A percentile compares a stretch with the other conserved stretches of the same genome.
Conservation (phyloP, 2,888 invertebrate genomes). For the Drosophila formosana region DNA sequence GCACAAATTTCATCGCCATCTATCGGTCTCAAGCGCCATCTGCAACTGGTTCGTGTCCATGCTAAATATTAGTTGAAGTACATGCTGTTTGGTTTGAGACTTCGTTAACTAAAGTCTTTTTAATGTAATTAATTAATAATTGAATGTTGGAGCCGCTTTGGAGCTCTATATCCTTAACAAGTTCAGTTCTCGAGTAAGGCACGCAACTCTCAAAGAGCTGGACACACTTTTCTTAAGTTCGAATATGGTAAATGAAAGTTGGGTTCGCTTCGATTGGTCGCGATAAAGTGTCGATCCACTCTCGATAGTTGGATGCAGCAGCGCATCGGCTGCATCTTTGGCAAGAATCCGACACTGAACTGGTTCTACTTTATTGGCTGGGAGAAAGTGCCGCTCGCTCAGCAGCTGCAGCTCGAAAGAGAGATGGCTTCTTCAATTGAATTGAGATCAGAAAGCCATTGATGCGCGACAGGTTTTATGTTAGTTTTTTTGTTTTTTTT, state of each 20-base stretch:
- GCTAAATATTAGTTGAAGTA: too few relatives aligned
- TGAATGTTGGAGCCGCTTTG: too few relatives aligned
- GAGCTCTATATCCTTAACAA: neutral
- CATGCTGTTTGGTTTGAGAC: too few relatives aligned
- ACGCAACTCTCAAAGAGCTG: neutral
- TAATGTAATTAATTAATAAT: too few relatives aligned
- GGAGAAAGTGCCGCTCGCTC: constrained; percentile 52
- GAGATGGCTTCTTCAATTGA: constrained; percentile 61
- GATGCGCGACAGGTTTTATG: constrained; percentile 57
- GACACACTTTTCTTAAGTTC: neutral
- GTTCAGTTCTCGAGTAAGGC: neutral
- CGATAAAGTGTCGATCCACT: constrained; percentile 3
- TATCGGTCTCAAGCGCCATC: too few relatives aligned
- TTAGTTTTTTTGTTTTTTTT: too few relatives aligned
- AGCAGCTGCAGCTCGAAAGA: constrained; percentile 19
- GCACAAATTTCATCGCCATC: too few relatives aligned
- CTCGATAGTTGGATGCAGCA: constrained; percentile 22
- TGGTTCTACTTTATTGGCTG: constrained; percentile 39
- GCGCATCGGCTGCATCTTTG: constrained; percentile 18
- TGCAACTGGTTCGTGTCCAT: too few relatives aligned
- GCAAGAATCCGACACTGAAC: constrained; percentile 50
- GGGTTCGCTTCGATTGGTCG: neutral
- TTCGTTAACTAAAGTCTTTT: too few relatives aligned
- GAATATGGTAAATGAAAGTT: constrained; percentile 20
- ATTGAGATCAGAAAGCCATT: constrained; percentile 59